Evolutionary conservation across 2,888 invertebrate species (phyloP), one percentile per base, ranked within the genome.

Genomic region (Beris morrisii): DNA sequence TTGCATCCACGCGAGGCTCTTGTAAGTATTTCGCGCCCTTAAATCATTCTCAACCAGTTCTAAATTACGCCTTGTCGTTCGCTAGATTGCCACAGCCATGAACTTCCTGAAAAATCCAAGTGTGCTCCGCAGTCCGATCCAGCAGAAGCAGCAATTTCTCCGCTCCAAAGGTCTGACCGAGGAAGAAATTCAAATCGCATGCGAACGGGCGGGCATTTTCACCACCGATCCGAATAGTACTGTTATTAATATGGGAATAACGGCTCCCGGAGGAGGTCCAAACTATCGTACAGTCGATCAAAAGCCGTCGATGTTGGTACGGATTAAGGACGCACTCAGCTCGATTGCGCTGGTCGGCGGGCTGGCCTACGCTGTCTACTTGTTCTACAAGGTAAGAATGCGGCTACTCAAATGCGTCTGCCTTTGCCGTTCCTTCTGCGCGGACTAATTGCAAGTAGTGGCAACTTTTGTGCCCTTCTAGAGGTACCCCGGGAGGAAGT

Each of bases 61-160:
- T 38, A 38, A 38, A 38, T 38, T 22, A 44, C 28, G 28, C 13
- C 5, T 15, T 15, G 5, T 4, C 46, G 28, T 7, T 7, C 30
- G 78, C 59, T 22, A 94, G 94, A 87, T 94, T 69, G 85, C 87
- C 72, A 93, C 93, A 12, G 94, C 94, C 5, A 86, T 93, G 4
- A 92, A 91, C 75, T 95, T 95, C 82, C 82, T 95, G 61, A 87
- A 89, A 78, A 94, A 94, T 82, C 89, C 90, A n/a, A 92, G 89
- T 78, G 92, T 95, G 3, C 85, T 87, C 61, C 83, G 86, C 71
- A 92, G 91, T 73, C 88, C 93, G 0, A 76, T 90, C 64, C 84
- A 87, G 66, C 90, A 92, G 77, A 93, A 92, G 75, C 89, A 91
- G 76, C 85, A 88, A 70, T 93, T 93, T 79, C 83, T 93, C 2